Percentiles rank a stretch among this genome's conserved stretches.
These are phyloP conservation scores for Spodoptera picta DNA, from an alignment of 2,888 invertebrate species.

Conservation along the genomic window DNA sequence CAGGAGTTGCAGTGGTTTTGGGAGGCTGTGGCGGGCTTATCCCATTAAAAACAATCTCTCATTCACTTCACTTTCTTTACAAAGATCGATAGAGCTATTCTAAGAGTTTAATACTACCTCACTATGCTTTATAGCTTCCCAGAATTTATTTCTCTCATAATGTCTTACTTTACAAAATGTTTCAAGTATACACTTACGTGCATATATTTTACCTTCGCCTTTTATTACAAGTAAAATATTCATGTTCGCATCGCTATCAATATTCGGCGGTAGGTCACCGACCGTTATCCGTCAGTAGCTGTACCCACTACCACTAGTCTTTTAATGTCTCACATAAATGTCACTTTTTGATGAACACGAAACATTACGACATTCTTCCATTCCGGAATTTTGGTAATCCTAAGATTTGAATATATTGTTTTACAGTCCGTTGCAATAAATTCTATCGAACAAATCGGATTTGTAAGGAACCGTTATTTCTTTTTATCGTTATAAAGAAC, in stretches of 20 bases:
- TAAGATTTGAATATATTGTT: slow-evolving; percentile 14
- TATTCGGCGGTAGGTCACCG: slow-evolving; percentile 55
- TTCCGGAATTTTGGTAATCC: slow-evolving; percentile 6
- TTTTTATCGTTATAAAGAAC: slow-evolving; percentile 29
- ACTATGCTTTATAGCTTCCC: background rate
- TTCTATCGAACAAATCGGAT: slow-evolving; percentile 24
- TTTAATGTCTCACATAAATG: slow-evolving; percentile 12
- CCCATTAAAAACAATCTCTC: no score
- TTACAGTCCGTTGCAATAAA: slow-evolving; percentile 14
- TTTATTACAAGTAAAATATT: slow-evolving; percentile 53
- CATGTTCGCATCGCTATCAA: slow-evolving; percentile 55
- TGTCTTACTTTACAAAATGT: slow-evolving; percentile 12
- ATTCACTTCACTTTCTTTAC: no score
- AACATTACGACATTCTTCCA: slow-evolving; percentile 2
- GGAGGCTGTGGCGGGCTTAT: no score
- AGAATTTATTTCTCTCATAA: background rate
- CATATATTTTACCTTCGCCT: slow-evolving; percentile 33
- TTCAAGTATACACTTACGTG: slow-evolving; percentile 15
- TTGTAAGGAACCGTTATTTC: slow-evolving; percentile 16
- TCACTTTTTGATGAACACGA: background rate
- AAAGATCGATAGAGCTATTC: no score
- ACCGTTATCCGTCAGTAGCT: slow-evolving; percentile 59
- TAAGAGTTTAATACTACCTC: background rate
- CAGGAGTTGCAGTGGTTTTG: no score
- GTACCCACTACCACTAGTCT: slow-evolving; percentile 36